These are phyloP conservation scores for Columba livia DNA, from an alignment of 2,113 vertebrate genomes.

Conservation along the genomic window DNA sequence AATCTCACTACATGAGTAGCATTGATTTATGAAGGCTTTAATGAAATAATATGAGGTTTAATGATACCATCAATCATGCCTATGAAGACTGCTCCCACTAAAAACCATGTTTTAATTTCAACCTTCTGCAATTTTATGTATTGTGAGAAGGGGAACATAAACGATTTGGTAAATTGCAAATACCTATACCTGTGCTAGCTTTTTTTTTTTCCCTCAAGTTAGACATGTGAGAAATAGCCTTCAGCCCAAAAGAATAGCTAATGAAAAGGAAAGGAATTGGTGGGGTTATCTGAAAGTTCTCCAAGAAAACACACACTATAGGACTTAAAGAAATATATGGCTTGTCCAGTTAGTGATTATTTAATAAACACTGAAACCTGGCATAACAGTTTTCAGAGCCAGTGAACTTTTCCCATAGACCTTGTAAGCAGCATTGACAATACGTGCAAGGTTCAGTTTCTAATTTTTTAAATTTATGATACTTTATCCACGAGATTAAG, in stretches of 20 bases:
- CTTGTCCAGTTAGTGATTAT: not conserved
- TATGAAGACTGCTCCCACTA: not conserved
- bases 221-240: not conserved
- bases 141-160: not conserved
- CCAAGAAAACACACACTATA: not conserved
- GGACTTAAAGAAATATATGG: not conserved
- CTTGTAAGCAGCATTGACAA: not conserved
- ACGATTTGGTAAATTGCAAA: not conserved
- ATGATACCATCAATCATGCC: not conserved
- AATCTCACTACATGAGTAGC: not conserved
- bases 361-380: not conserved
- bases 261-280: not conserved
- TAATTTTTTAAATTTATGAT: not conserved
- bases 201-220: not conserved
- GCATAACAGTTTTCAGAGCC: not conserved
- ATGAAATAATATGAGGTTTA: not conserved
- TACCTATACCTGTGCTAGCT: not conserved
- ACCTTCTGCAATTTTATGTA: not conserved
- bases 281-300: not conserved
- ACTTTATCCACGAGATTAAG: not conserved
- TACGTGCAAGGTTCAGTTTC: not conserved
- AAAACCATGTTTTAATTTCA: not conserved
- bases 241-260: not conserved
- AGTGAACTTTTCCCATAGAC: not conserved
- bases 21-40: not conserved